phyloP scores from a whole-genome alignment of 2,888 invertebrate species.

The Ypsolopha scabrella region DNA sequence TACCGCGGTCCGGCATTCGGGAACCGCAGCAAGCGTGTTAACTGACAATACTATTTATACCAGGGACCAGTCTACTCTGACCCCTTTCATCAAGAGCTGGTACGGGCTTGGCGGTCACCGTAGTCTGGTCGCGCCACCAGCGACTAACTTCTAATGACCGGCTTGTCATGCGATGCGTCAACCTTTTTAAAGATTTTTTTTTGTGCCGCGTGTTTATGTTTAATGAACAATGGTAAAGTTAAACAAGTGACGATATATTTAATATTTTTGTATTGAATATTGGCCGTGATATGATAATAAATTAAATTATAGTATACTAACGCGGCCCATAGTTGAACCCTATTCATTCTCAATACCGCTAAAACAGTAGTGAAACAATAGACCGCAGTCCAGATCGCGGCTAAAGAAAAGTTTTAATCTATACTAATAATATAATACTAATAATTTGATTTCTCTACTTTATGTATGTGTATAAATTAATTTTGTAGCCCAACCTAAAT shows the following conservation, averaged over 20 bases:
- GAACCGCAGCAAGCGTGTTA: constrained; percentile 37
- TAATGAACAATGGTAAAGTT: not conserved
- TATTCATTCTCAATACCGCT: too few relatives aligned
- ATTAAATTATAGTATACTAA: not conserved
- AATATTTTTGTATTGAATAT: not conserved
- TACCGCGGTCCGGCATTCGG: constrained; percentile 52
- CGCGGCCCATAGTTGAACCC: too few relatives aligned
- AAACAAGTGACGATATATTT: not conserved
- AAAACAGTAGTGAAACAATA: too few relatives aligned
- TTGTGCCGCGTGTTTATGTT: constrained; percentile 8
- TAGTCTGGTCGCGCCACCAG: constrained; percentile 17
- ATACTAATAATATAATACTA: too few relatives aligned
- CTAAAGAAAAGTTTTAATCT: too few relatives aligned
- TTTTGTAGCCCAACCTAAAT: too few relatives aligned
- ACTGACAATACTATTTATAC: constrained; percentile 60
- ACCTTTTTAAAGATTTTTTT: constrained; percentile 22
- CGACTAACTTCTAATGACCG: constrained; percentile 35
- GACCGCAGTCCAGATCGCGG: too few relatives aligned
- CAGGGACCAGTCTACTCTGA: constrained; percentile 21
- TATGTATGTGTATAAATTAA: too few relatives aligned
- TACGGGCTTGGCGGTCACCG: constrained; percentile 12
- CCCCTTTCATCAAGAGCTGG: constrained; percentile 1
- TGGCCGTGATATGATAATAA: not conserved
- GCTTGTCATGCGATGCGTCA: constrained; percentile 26
- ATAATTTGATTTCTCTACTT: too few relatives aligned